Conservation (phyloP, 2,113 vertebrate species). For the Axis porcinus region DNA sequence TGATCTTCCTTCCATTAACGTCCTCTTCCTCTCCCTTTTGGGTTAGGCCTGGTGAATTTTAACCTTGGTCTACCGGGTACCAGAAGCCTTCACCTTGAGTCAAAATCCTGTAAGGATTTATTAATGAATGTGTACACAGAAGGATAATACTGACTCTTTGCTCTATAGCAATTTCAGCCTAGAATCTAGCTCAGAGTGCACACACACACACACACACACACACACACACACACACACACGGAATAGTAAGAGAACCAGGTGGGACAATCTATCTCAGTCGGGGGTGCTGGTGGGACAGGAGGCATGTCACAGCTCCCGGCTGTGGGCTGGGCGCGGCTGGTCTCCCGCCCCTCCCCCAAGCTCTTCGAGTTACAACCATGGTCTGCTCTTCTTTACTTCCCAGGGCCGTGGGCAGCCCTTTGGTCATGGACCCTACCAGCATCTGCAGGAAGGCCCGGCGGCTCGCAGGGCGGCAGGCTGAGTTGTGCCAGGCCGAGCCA, state of each 20-base stretch:
- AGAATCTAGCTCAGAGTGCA: background rate
- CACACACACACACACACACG: background rate
- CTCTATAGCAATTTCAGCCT: background rate
- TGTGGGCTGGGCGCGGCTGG: background rate
- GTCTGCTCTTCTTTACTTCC: conserved; percentile 71
- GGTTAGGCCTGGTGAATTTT: background rate
- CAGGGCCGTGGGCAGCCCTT: conserved; percentile 97
- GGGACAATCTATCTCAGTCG: background rate
- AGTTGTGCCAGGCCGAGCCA: conserved; percentile 95
- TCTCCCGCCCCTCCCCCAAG: too few relatives aligned
- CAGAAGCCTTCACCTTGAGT: background rate
- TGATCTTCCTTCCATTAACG: background rate
- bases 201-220: background rate
- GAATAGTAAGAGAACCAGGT: background rate
- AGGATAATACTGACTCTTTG: background rate
- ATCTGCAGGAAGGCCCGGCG: conserved; percentile 97
- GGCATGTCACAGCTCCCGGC: background rate
- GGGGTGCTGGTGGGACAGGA: background rate
- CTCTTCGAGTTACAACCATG: conserved; percentile 38
- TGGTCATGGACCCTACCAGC: conserved; percentile 98
- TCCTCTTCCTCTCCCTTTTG: conserved; percentile 26
- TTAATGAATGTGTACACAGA: background rate
- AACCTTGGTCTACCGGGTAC: background rate
- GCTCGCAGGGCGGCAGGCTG: conserved; percentile 92
- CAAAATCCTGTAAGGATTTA: background rate